A percentile compares a stretch with the other conserved stretches of the same genome.
phyloP scores from a whole-genome alignment of 2,888 invertebrate species.

The Brachyptera risi region DNA sequence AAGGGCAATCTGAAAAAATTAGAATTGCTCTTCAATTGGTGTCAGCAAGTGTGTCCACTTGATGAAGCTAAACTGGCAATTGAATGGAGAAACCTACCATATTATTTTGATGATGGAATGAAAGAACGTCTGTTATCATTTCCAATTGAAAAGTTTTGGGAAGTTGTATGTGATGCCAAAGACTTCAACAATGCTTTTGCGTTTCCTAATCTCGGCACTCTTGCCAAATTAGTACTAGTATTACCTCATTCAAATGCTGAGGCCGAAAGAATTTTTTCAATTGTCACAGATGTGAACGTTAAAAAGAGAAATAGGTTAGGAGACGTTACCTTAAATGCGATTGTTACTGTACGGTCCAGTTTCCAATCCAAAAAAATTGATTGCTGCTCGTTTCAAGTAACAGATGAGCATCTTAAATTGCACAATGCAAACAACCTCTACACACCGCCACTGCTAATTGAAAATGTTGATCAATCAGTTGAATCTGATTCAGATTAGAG shows the following conservation, averaged over 20 bases:
- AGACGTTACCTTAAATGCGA: background rate
- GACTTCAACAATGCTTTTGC: no score
- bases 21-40: background rate
- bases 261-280: conserved; percentile 4
- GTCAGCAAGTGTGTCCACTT: background rate
- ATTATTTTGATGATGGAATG: background rate
- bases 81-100: background rate
- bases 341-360: background rate
- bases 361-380: background rate
- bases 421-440: no score
- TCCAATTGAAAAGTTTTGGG: background rate
- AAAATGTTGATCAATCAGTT: no score
- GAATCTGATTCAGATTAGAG: no score
- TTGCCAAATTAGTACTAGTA: background rate
- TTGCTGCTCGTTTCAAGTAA: no score
- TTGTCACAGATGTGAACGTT: background rate
- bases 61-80: background rate
- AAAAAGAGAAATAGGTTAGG: conserved; percentile 13
- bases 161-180: background rate
- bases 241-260: conserved; percentile 13
- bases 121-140: background rate
- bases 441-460: no score
- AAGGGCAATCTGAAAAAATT: background rate
- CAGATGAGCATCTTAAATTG: no score
- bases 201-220: background rate